Percentiles rank a stretch among this genome's conserved stretches.
Evolutionary conservation across 2,888 invertebrate genomes (phyloP).

Genomic region (Aspidiotus rigidus): DNA sequence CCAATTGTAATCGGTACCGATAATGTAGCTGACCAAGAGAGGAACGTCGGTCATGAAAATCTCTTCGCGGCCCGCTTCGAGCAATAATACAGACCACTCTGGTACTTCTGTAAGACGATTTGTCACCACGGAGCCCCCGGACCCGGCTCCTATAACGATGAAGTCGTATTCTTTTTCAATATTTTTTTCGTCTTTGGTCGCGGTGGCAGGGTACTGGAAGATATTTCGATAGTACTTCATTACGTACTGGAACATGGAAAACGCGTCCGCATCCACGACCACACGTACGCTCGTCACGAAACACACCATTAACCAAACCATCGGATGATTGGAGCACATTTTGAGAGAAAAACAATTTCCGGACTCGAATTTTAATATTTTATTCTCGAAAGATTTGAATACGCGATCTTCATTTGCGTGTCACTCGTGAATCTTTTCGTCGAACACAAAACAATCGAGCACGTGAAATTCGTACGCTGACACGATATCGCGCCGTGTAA

Average conservation of each 20-base stretch:
- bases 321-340: slow-evolving; percentile 20
- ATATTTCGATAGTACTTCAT: slow-evolving; percentile 25
- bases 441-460: slow-evolving; percentile 1
- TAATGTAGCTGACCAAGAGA: slow-evolving; percentile 43
- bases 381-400: background rate
- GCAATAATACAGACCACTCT: slow-evolving; percentile 45
- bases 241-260: slow-evolving; percentile 17
- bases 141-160: slow-evolving; percentile 50
- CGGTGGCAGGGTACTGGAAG: slow-evolving; percentile 23
- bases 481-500: background rate
- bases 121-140: slow-evolving; percentile 50
- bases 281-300: slow-evolving; percentile 12
- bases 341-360: background rate
- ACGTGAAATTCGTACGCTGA: background rate
- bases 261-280: slow-evolving; percentile 12
- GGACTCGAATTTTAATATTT: background rate
- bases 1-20: slow-evolving; percentile 42
- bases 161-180: slow-evolving; percentile 41
- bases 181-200: slow-evolving; percentile 35
- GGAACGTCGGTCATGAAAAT: slow-evolving; percentile 46
- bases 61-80: slow-evolving; percentile 48
- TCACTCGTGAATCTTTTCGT: background rate
- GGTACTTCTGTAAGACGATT: slow-evolving; percentile 47
- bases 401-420: background rate
- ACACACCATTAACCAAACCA: slow-evolving; percentile 11